Base-by-base conservation (phyloP, 2,888 invertebrate genomes). In the Erpobdella octoculata region DNA sequence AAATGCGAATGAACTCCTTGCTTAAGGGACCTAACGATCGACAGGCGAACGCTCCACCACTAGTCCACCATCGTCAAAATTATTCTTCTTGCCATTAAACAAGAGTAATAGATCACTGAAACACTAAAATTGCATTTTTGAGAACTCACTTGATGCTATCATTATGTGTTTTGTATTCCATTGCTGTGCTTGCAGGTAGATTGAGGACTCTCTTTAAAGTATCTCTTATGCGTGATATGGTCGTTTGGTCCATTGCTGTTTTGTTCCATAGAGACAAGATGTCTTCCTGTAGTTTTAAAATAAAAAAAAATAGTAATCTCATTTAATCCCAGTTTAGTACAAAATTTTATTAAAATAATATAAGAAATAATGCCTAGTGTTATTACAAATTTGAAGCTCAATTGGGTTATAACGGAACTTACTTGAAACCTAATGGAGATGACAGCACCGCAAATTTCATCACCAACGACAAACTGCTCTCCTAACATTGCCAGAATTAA, bases 391-490 rank as follows among this genome's bases (percentile, higher is more conserved):
- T 59, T 12, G 21, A 59, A 25, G 25, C 15, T 66, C 9, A 12
- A 6, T 71, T 18, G 9, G n/a, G n/a, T n/a, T n/a, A n/a, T n/a
- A n/a, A n/a, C n/a, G n/a, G n/a, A 33, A 31, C 65, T 78, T 80
- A 90, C 91, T 87, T 91, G 93, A 86, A 91, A 92, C 80, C 95
- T 88, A 77, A 96, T 90, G 71, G 95, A 95, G 78, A 96, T 90
- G 75, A 97, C 96, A 75, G 95, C 91, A 21, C 97, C 98, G 85
- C 97, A 98, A 79, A 98, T 92, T 85, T 98, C 98, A 78, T 93
- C 91, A 25, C 95, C 95, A 53, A 97, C 95, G 89, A 95, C 91
- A 87, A 97, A 97, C 86, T 97, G 96, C 84, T 97, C 97, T 4
- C 97, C 97, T 78, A 98, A 86, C 90, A 98, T 93, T 74, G 97